phyloP scores from a whole-genome alignment of 2,113 vertebrate species.

The Charina bottae region DNA sequence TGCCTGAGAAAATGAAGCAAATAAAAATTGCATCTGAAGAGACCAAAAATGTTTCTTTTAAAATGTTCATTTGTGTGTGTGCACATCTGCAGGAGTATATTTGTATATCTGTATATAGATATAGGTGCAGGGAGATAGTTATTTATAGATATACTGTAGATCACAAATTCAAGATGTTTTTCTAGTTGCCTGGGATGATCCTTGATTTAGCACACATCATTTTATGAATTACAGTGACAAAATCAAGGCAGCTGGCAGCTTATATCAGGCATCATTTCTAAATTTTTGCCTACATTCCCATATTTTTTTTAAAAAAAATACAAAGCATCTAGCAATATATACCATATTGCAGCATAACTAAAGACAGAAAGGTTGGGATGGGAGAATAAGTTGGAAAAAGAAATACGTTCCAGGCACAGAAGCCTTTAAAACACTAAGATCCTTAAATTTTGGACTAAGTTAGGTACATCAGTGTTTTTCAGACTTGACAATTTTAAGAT shows the following conservation, averaged over 20 bases:
- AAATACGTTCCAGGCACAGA: slow-evolving; percentile 44
- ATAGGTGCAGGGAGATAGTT: neutral
- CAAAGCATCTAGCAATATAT: slow-evolving; percentile 11
- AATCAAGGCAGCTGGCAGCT: neutral
- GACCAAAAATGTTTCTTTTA: neutral
- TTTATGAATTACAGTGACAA: slow-evolving; percentile 2
- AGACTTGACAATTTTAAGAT: neutral
- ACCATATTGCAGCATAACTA: slow-evolving; percentile 28
- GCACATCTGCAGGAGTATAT: neutral
- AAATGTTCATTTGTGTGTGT: neutral
- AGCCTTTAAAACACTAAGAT: slow-evolving; percentile 41
- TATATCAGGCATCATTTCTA: slow-evolving; percentile 18
- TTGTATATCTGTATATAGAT: neutral
- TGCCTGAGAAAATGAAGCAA: slow-evolving; percentile 37
- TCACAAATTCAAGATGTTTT: neutral
- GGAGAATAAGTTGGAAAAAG: slow-evolving; percentile 25
- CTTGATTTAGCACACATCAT: neutral
- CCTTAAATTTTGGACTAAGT: slow-evolving; percentile 40
- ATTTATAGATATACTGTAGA: neutral
- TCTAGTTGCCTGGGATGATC: neutral
- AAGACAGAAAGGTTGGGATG: slow-evolving; percentile 12
- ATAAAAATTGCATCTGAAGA: slow-evolving; percentile 40
- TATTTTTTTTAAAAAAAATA: neutral
- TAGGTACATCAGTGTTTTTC: neutral
- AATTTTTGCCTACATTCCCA: neutral